These are phyloP conservation scores for Emydoidea blandingii DNA, from an alignment of 2,797 vertebrate genomes.

Conservation along the genomic window DNA sequence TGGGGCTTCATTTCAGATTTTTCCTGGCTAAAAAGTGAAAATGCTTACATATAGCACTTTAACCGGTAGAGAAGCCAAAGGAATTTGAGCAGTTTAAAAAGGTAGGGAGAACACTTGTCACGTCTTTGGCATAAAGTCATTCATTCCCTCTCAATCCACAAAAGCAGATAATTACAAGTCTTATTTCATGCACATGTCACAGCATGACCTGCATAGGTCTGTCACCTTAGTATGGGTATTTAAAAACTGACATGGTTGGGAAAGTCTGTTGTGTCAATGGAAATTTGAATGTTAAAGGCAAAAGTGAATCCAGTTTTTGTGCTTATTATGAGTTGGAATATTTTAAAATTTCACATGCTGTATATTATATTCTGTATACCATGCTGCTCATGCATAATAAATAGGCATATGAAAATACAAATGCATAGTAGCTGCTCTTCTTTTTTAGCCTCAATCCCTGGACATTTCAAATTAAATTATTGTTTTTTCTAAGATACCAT, in stretches of 20 bases:
- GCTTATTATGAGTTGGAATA: constrained; percentile 45
- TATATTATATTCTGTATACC: constrained; percentile 13
- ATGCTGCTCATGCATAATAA: constrained; percentile 17
- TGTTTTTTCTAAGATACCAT: not conserved
- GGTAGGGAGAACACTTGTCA: not conserved
- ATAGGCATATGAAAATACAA: constrained; percentile 3
- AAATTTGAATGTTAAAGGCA: constrained; percentile 27
- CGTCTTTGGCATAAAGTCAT: not conserved
- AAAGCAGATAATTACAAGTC: constrained; percentile 33
- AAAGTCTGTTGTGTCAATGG: constrained; percentile 59
- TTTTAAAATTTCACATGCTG: constrained; percentile 40
- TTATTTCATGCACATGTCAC: constrained; percentile 39
- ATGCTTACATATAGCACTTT: not conserved
- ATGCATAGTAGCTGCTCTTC: constrained; percentile 33
- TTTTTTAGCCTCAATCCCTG: constrained; percentile 40
- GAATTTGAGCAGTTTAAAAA: constrained; percentile 8
- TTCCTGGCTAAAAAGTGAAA: not conserved
- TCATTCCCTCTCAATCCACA: constrained; percentile 18
- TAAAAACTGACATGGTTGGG: constrained; percentile 59
- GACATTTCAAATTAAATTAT: constrained; percentile 51
- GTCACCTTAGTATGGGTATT: constrained; percentile 42
- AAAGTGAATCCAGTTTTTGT: constrained; percentile 55
- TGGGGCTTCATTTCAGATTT: not conserved
- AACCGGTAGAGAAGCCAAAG: not conserved
- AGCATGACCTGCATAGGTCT: constrained; percentile 50